phyloP scores from a whole-genome alignment of 2,113 vertebrate species.

The Erythrocercus mccallii region DNA sequence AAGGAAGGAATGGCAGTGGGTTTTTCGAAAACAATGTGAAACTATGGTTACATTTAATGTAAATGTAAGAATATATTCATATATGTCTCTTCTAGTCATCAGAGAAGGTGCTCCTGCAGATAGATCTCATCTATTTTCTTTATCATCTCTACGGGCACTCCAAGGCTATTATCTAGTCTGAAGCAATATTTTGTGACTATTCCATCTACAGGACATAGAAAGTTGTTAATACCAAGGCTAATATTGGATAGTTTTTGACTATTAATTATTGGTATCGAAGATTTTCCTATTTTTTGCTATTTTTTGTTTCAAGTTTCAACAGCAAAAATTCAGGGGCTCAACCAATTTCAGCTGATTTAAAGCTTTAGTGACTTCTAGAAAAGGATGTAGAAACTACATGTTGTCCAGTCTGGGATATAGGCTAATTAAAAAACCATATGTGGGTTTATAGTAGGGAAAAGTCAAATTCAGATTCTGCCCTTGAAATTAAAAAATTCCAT shows the following conservation, averaged over 20 bases:
- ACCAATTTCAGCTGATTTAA: background rate
- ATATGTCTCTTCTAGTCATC: background rate
- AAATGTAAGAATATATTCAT: background rate
- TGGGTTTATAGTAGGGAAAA: background rate
- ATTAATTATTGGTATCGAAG: background rate
- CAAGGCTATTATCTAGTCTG: background rate
- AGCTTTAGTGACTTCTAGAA: background rate
- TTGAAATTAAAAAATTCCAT: constrained; percentile 14
- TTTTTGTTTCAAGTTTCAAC: background rate
- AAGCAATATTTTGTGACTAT: background rate
- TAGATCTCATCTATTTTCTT: background rate
- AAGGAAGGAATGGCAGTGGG: accelerated
- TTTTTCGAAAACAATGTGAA: background rate
- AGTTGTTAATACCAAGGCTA: background rate
- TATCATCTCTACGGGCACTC: background rate
- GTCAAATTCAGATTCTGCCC: background rate
- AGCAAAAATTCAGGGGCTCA: background rate
- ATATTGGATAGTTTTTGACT: background rate
- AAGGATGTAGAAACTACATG: background rate
- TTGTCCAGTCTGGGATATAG: background rate
- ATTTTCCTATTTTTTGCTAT: background rate
- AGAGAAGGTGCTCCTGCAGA: background rate
- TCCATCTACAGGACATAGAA: background rate
- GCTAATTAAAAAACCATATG: background rate
- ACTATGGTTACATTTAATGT: background rate